Base-by-base conservation (phyloP, 2,797 vertebrate species). In the Cynodonichthys magdalenae region DNA sequence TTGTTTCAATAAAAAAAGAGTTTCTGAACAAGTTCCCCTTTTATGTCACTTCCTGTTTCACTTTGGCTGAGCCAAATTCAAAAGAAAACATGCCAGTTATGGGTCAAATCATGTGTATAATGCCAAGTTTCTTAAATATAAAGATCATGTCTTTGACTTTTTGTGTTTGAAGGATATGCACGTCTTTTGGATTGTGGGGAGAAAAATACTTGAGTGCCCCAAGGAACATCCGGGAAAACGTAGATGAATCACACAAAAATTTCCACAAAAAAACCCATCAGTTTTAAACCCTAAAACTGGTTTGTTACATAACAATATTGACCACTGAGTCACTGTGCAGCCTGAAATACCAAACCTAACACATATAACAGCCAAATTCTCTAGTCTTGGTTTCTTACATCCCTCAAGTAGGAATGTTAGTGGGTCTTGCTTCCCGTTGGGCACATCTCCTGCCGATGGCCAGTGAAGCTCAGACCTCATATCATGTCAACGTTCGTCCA, bases 401-500 rank as follows among this genome's bases (percentile, higher is more conserved):
- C 63, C 53, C 42, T 59, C 71, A 82, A 59, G 66, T 73, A 82
- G 39, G 55, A 61, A 57, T 34, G 53, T 74, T 69, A 24, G 55
- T 15, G 6, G n/a, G 57, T 52, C 59, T 62, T 20, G 15, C 59
- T 24, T 71, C 83, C 78, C 78, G 0, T 7, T 28, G 39, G 79
- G 74, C 55, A 14, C 31, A 63, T 85, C 69, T 69, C 66, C 68
- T 55, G 63, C 59, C 62, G 68, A 79, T 24, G 57, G 75, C 62
- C 51, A 77, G 69, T 60, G 4, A 20, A 72, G 65, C 78, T 70
- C 62, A 20, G 59, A 65, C 75, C 36, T 70, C 77, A n/a, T 78
- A 66, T 84, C 47, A 64, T 79, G 86, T 80, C 44, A 53, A 79
- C 81, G 76, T 78, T 81, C 82, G 66, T 85, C 65, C 31, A 65